These are phyloP conservation scores for Drosophila koepferae DNA, from an alignment of 2,888 invertebrate species.

Conservation along the genomic window DNA sequence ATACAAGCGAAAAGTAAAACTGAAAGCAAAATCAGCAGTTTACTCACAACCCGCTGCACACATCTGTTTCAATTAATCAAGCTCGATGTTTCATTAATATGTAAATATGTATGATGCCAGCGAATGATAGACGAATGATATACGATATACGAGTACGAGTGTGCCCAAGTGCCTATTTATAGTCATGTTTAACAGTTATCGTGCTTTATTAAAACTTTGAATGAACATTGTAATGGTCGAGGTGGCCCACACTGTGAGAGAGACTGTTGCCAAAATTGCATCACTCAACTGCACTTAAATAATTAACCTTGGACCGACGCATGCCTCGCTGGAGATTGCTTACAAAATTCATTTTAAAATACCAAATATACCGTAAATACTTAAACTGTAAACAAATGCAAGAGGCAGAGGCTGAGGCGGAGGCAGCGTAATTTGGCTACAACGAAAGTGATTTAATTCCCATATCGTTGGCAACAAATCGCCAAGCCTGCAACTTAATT, in stretches of 20 bases:
- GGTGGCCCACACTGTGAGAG: slow-evolving; percentile 15
- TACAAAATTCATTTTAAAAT: slow-evolving; percentile 15
- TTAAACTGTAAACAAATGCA: slow-evolving; percentile 23
- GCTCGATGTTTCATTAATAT: slow-evolving; percentile 47
- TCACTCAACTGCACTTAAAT: slow-evolving; percentile 28
- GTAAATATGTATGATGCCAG: slow-evolving; percentile 63
- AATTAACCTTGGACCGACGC: slow-evolving; percentile 31
- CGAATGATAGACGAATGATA: slow-evolving; percentile 20
- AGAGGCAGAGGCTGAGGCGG: neutral
- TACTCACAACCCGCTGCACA: slow-evolving; percentile 29
- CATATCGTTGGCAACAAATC: slow-evolving; percentile 29
- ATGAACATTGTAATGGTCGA: slow-evolving; percentile 36
- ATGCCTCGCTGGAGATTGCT: slow-evolving; percentile 21
- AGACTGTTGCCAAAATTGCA: slow-evolving; percentile 31
- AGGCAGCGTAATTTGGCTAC: slow-evolving; percentile 16
- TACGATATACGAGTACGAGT: slow-evolving; percentile 1
- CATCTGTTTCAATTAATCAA: slow-evolving; percentile 66
- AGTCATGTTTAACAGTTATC: slow-evolving; percentile 37
- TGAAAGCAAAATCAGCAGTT: slow-evolving; percentile 27
- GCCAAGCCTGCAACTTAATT: slow-evolving; percentile 43
- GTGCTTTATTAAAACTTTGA: slow-evolving; percentile 53
- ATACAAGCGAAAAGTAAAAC: slow-evolving; percentile 1
- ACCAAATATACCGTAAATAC: slow-evolving; percentile 11
- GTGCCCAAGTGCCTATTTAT: slow-evolving; percentile 66
- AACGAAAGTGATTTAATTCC: slow-evolving; percentile 40